These are phyloP conservation scores for Junonia oenone DNA, from an alignment of 2,888 invertebrate genomes.

Conservation along the genomic window DNA sequence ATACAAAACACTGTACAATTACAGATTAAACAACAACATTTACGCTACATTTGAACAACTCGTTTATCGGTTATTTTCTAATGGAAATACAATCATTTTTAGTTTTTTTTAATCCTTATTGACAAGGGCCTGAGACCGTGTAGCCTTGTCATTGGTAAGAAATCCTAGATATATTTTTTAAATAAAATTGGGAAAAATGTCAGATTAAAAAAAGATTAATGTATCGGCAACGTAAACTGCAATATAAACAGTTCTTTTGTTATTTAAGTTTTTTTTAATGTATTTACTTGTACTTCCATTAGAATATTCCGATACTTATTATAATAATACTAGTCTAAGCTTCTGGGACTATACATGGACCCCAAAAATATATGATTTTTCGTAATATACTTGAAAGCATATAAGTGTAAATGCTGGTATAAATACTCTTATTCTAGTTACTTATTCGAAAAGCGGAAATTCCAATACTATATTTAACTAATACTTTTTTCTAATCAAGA, in stretches of 20 bases:
- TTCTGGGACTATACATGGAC: constrained; percentile 15
- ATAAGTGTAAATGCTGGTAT: constrained; percentile 24
- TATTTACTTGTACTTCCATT: constrained; percentile 15
- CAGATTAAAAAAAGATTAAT: not conserved
- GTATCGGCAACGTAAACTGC: not conserved
- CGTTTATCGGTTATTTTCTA: constrained; percentile 8
- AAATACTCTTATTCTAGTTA: constrained; percentile 18
- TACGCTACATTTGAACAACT: constrained; percentile 25
- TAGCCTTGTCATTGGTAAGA: no score
- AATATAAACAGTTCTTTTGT: no score
- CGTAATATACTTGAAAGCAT: constrained; percentile 19
- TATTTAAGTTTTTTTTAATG: no score
- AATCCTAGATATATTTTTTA: no score
- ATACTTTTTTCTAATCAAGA: not conserved
- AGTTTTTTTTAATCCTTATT: no score
- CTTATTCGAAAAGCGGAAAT: not conserved
- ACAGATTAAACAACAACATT: constrained; percentile 41
- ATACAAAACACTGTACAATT: constrained; percentile 36
- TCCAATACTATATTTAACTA: constrained; percentile 10
- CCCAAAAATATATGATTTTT: constrained; percentile 16
- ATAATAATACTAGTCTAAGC: constrained; percentile 10
- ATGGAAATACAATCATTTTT: constrained; percentile 8
- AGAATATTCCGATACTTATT: constrained; percentile 10
- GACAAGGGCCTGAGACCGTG: no score
- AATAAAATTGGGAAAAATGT: not conserved